Percentiles rank a stretch among this genome's conserved stretches.
These are phyloP conservation scores for Garra rufa DNA, from an alignment of 2,113 vertebrate species.

Conservation along the genomic window DNA sequence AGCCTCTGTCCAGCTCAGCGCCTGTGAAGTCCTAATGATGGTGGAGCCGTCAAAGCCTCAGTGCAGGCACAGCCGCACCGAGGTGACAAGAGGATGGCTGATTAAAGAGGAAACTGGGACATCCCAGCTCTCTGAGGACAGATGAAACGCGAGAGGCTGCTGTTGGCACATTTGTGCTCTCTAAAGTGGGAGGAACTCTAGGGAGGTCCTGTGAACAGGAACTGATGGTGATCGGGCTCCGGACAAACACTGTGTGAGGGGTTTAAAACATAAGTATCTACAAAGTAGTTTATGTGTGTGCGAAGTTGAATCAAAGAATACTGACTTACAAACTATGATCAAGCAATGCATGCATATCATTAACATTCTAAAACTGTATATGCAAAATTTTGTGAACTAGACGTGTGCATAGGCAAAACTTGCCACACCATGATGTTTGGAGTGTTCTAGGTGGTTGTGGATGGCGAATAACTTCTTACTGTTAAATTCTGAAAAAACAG, in stretches of 20 bases:
- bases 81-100: conserved; percentile 39
- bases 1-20: conserved; percentile 35
- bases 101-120: conserved; percentile 50
- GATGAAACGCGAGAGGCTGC: conserved; percentile 17
- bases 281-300: neutral
- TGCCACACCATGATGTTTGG: neutral
- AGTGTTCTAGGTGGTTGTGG: neutral
- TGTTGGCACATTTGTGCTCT: conserved; percentile 34
- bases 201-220: neutral
- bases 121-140: neutral
- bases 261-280: neutral
- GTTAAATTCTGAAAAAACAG: no score
- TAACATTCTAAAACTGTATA: neutral
- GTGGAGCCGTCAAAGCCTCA: conserved; percentile 36
- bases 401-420: neutral
- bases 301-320: neutral
- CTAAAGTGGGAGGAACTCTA: conserved; percentile 16
- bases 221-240: conserved; percentile 4
- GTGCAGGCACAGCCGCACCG: conserved; percentile 43
- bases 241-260: neutral
- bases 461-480: no score
- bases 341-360: neutral
- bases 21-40: conserved; percentile 50
- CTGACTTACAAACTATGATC: no score
- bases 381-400: neutral